phyloP scores from a whole-genome alignment of 2,113 vertebrate genomes.

The Uria aalge region DNA sequence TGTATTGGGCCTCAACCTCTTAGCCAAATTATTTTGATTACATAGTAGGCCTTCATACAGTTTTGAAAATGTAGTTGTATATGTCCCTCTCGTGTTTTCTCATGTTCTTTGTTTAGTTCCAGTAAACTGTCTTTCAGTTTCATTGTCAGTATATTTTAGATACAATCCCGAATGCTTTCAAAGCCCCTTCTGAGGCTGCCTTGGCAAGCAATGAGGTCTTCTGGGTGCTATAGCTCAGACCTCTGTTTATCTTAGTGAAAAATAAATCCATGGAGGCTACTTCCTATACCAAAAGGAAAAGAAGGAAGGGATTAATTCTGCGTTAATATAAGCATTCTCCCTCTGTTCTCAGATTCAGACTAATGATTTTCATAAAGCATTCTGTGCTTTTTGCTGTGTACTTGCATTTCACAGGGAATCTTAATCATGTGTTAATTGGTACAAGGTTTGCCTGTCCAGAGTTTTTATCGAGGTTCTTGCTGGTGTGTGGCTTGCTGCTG shows the following conservation, averaged over 20 bases:
- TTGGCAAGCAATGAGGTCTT: not conserved
- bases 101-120: not conserved
- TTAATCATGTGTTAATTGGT: not conserved
- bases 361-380: not conserved
- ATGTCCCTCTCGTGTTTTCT: not conserved
- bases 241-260: not conserved
- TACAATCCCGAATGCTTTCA: not conserved
- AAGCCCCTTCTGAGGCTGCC: not conserved
- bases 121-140: not conserved
- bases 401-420: not conserved
- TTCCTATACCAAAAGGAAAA: not conserved
- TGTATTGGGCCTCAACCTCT: not conserved
- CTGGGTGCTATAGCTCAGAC: slow-evolving; percentile 1
- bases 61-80: not conserved
- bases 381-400: not conserved
- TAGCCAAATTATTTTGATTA: not conserved
- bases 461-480: not conserved
- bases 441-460: not conserved
- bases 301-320: not conserved
- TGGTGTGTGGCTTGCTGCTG: not conserved
- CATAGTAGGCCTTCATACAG: not conserved
- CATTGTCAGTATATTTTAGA: not conserved
- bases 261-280: not conserved
- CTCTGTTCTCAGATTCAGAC: not conserved
- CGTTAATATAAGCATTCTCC: not conserved